Base-by-base conservation (phyloP, 64 coral and sea anemone species). In the Dendrophyllia cribrosa region DNA sequence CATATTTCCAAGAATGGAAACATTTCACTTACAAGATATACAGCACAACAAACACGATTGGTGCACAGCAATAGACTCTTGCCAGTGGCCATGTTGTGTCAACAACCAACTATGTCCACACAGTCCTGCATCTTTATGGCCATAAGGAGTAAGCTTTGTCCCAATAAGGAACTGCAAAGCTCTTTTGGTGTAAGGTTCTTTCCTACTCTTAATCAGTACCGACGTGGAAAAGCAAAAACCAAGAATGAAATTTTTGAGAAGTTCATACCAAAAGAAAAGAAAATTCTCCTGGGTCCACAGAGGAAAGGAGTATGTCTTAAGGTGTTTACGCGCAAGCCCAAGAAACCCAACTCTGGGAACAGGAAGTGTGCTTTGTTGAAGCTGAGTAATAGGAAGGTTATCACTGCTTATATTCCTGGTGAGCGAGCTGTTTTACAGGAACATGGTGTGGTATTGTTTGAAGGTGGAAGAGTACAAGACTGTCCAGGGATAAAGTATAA, bases 231-330 rank as follows among this genome's bases (percentile, higher is more conserved):
- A 75, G 94, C 91, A 3, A 84, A 84, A 67, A 99, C 94, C 16
- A 99, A 96, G 48, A 90, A 87, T 47, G 78, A 76, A 3, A 87
- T 91, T 78, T 70, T 78, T 1, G 93, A 96, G 70, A 89, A 89
- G 84, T 24, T 87, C 68, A 49, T 96, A 7, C 90, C 88, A 43
- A 81, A 78, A 94, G 70, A 76, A 13, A 95, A 93, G 70, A 69
- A 74, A 44, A 89, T 99, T 47, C 75, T 99, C 7, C 83, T 90
- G 47, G 97, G 97, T 3, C 97, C 97, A 3, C 97, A 99, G 20
- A 87, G 97, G 43, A 90, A 96, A 61, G 97, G 97, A 2, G 97
- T 99, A n/a, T 99, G 97, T 91, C 82, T 99, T n/a, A 99, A 94
- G 81, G 95, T 96, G 50, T 99, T 99, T 59, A 92, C 93, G 61